A percentile compares a stretch with the other conserved stretches of the same genome.
phyloP scores from a whole-genome alignment of 2,888 invertebrate species.

The Gari tellinella region DNA sequence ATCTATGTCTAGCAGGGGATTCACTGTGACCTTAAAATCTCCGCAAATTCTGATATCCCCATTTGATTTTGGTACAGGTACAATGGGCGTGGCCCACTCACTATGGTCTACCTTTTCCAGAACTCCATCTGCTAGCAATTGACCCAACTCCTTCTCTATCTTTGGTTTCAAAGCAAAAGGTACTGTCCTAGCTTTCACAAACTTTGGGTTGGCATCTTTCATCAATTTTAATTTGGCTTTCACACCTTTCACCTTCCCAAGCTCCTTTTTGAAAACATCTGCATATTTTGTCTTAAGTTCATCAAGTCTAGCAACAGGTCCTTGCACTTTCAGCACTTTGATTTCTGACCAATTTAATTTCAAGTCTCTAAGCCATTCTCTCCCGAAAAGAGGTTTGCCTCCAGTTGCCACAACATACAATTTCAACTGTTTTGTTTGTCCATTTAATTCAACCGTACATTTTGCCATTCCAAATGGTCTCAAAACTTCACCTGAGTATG shows the following conservation, averaged over 20 bases:
- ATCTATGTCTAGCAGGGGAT: constrained; percentile 69
- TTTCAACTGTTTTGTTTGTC: constrained; percentile 8
- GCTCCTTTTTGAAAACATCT: constrained; percentile 12
- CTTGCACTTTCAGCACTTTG: constrained; percentile 18
- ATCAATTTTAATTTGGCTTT: constrained; percentile 38
- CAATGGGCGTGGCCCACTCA: constrained; percentile 65
- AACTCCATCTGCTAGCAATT: constrained; percentile 30
- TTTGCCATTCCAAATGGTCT: constrained; percentile 19
- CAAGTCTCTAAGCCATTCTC: constrained; percentile 43
- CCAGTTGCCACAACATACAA: constrained; percentile 43
- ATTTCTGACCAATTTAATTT: constrained; percentile 34
- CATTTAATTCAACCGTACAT: constrained; percentile 29
- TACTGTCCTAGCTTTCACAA: constrained; percentile 47
- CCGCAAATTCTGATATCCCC: constrained; percentile 64
- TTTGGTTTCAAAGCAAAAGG: constrained; percentile 50
- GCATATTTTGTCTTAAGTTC: constrained; percentile 18
- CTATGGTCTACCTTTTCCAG: constrained; percentile 46
- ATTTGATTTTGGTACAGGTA: constrained; percentile 59
- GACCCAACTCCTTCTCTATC: constrained; percentile 52
- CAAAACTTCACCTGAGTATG: constrained; percentile 43
- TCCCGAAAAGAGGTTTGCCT: constrained; percentile 44
- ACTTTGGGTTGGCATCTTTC: constrained; percentile 34
- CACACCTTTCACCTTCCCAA: constrained; percentile 31
- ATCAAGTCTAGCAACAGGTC: constrained; percentile 1
- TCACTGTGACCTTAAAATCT: constrained; percentile 70